Percentiles rank a stretch among this genome's conserved stretches.
Evolutionary conservation across 92 coral and sea anemone species (phyloP).

Genomic region (Phymanthus crucifer): DNA sequence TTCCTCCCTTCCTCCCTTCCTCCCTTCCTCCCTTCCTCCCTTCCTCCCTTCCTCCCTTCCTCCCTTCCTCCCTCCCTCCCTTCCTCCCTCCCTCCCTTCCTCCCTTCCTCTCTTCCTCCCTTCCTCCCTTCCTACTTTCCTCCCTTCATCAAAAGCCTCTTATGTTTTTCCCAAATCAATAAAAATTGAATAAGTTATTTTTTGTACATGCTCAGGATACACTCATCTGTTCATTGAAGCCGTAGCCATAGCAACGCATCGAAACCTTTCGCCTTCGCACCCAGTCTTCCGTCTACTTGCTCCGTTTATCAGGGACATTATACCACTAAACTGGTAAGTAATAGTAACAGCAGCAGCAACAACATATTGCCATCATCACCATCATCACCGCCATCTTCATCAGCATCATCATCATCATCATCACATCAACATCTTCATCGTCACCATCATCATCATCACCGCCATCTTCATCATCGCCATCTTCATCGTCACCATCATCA

Average conservation of each 20-base stretch:
- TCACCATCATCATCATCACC: not conserved
- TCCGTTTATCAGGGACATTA: constrained; percentile 82
- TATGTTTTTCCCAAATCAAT: not conserved
- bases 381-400: not conserved
- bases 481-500: too few relatives aligned
- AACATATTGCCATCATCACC: not conserved
- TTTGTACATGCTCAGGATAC: constrained; percentile 47
- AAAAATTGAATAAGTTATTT: not conserved
- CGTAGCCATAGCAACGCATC: constrained; percentile 88
- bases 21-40: constrained; percentile 2
- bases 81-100: constrained; percentile 14
- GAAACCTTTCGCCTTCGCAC: constrained; percentile 98
- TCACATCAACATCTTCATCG: not conserved
- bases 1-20: constrained; percentile 9
- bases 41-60: constrained; percentile 7
- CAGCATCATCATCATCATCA: not conserved
- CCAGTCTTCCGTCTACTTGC: constrained; percentile 94
- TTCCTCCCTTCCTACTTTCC: constrained; percentile 7
- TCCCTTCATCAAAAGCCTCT: not conserved
- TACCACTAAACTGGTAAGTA: constrained; percentile 85
- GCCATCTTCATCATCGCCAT: too few relatives aligned
- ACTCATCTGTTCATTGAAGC: constrained; percentile 84
- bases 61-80: not conserved
- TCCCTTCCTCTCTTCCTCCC: constrained; percentile 16
- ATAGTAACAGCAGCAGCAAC: not conserved